Base-by-base conservation (phyloP, 2,113 vertebrate species). In the Caranx melampygus region DNA sequence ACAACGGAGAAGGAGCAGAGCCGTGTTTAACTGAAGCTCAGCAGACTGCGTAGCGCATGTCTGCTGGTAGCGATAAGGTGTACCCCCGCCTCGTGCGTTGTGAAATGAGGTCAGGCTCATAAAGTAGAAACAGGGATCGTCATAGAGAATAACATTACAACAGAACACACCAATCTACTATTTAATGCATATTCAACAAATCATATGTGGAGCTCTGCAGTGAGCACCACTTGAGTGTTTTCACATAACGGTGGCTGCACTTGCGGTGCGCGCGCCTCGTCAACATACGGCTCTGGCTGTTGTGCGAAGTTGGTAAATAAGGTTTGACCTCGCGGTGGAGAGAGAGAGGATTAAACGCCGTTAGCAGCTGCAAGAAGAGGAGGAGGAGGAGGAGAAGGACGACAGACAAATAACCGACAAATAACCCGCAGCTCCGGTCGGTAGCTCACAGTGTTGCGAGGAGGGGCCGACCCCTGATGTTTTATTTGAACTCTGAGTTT, bases 241-340 rank as follows among this genome's bases (percentile, higher is more conserved):
- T 20, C 60, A 4, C 14, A 5, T 0, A 2, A 3, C 2, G 31
- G 26, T 20, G 35, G 16, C 3, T 14, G 45, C 13, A 21, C 37
- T 31, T 13, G 35, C 8, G 16, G 40, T n/a, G 11, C 16, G 21
- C 0, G 66, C 18, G 78, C 77, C 76, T 81, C 54, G 79, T 83
- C 63, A 54, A 15, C 5, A 4, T 14, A 21, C 12, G 37, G 64
- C 74, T 86, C 72, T 83, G 77, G 77, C 44, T 82, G 63, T 75
- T 8, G 21, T 1, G 16, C 16, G 63, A 61, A 85, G 84, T 89
- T 90, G 82, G 86, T 90, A 93, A 93, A 93, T 86, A 92, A 79
- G 83, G 55, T 13, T 81, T 90, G 92, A 92, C 91, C 89, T 89
- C 81, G 64, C 85, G 78, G 37, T 11, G 76, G 42, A 59, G 75